Evolutionary conservation across 2,797 vertebrate genomes (phyloP).

Genomic region (Morus bassanus): DNA sequence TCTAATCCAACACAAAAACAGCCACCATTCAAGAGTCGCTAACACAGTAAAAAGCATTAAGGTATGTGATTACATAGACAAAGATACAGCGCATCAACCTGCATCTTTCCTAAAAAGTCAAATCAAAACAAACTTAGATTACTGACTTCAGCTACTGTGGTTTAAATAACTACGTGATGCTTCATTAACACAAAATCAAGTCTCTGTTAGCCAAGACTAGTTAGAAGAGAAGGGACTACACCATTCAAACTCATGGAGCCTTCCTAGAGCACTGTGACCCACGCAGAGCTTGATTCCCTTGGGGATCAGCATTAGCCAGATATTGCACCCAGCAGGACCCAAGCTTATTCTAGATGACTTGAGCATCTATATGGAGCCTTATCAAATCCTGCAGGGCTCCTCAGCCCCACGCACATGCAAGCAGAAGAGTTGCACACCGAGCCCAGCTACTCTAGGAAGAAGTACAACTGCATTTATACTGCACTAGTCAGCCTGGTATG

Average conservation of each 20-base stretch:
- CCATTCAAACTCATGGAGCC: neutral
- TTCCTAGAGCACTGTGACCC: neutral
- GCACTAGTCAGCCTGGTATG: neutral
- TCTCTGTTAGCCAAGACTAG: neutral
- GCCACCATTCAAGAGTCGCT: neutral
- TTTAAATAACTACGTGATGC: neutral
- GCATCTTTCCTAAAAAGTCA: neutral
- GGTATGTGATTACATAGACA: accelerated
- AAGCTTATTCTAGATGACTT: neutral
- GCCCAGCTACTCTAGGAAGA: neutral
- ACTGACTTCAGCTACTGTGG: neutral
- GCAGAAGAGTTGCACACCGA: accelerated
- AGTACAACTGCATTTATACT: neutral
- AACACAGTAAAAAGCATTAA: neutral
- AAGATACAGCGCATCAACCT: neutral
- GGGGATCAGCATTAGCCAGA: neutral
- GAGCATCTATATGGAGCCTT: neutral
- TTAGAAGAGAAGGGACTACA: neutral
- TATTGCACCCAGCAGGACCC: neutral
- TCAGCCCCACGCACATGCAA: accelerated
- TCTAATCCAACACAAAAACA: neutral
- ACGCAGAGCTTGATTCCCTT: neutral
- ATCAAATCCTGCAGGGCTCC: neutral
- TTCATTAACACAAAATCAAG: neutral
- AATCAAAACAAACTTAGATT: neutral